These are phyloP conservation scores for Stenotaenia linearis DNA, from an alignment of 2,888 invertebrate species.

Conservation along the genomic window DNA sequence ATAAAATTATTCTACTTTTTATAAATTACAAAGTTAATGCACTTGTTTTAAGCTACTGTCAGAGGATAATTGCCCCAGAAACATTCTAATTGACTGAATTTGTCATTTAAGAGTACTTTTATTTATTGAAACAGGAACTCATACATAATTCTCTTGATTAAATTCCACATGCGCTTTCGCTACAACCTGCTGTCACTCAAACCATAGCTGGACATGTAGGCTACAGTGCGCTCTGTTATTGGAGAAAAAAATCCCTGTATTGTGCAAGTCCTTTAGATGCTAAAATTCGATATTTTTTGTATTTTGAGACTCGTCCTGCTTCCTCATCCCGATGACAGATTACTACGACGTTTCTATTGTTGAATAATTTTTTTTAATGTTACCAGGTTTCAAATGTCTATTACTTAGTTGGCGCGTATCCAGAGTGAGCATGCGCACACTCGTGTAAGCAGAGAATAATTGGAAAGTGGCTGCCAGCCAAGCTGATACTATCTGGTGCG, in stretches of 20 bases:
- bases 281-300: background rate
- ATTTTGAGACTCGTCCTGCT: background rate
- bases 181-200: background rate
- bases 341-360: background rate
- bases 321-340: background rate
- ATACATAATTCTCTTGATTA: background rate
- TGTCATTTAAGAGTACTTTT: background rate
- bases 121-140: background rate
- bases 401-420: background rate
- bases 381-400: background rate
- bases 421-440: slow-evolving; percentile 1
- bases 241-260: background rate
- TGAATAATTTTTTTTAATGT: background rate
- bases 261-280: background rate
- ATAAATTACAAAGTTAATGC: too few species aligned
- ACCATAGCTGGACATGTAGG: background rate
- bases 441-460: slow-evolving; percentile 1
- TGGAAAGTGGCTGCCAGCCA: slow-evolving; percentile 11
- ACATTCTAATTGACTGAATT: background rate
- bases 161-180: background rate
- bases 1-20: too few species aligned
- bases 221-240: background rate
- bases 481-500: slow-evolving; percentile 14
- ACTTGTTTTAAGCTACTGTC: background rate
- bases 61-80: background rate